phyloP scores from a whole-genome alignment of 35 echinoderm and acorn worm species.

The Amphiura filiformis region DNA sequence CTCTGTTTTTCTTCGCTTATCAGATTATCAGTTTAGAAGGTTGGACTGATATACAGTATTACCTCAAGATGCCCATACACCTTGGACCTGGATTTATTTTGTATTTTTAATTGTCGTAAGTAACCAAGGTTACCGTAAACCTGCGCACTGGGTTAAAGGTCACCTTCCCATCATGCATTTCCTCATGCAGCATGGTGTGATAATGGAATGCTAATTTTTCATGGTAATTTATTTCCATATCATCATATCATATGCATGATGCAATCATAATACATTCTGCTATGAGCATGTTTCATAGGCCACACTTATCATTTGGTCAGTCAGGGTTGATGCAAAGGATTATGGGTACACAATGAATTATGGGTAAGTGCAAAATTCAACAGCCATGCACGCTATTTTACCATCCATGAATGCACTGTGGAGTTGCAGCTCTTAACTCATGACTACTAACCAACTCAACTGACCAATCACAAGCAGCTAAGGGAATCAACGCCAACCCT shows the following conservation, averaged over 20 bases:
- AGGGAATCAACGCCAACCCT: neutral
- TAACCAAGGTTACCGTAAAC: slow-evolving; percentile 44
- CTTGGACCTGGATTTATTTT: slow-evolving; percentile 98
- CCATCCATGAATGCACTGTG: neutral
- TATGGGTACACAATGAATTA: too few relatives aligned
- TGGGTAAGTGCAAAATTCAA: neutral
- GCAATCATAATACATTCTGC: neutral
- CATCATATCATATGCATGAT: neutral
- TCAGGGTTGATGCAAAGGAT: neutral
- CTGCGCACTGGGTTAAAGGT: too few relatives aligned
- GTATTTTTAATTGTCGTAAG: slow-evolving; percentile 99
- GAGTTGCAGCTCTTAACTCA: neutral
- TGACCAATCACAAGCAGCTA: neutral
- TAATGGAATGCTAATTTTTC: neutral
- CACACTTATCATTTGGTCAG: neutral
- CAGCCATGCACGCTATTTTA: neutral
- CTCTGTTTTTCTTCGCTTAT: too few relatives aligned
- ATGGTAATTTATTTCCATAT: neutral
- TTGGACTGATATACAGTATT: slow-evolving; percentile 96
- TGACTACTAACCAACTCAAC: neutral
- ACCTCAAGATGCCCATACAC: slow-evolving; percentile 87
- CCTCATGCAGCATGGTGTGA: neutral
- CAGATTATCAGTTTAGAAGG: slow-evolving; percentile 99
- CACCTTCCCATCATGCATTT: neutral
- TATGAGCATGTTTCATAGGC: neutral